These are phyloP conservation scores for Scaptomyza caliginosa DNA, from an alignment of 2,888 invertebrate genomes.

Conservation along the genomic window DNA sequence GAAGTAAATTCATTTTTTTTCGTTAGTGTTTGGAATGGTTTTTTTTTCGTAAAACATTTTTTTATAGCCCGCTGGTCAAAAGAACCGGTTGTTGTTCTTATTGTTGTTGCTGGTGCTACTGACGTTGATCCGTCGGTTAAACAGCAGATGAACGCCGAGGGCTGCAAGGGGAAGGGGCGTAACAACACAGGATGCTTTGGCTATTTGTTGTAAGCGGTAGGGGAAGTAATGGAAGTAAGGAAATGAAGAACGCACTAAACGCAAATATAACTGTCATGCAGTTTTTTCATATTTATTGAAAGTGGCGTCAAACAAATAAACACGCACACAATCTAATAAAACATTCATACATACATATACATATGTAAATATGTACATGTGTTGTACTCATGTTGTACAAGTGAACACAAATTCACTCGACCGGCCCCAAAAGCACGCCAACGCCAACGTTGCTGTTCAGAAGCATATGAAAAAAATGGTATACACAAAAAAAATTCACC, in stretches of 20 bases:
- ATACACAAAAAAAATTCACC: slow-evolving; percentile 80
- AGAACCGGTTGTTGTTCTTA: slow-evolving; percentile 65
- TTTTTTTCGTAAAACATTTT: slow-evolving; percentile 47
- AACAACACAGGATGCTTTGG: slow-evolving; percentile 11
- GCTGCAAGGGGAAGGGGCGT: slow-evolving; percentile 1
- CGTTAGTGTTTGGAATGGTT: slow-evolving; percentile 29
- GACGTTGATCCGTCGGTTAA: slow-evolving; percentile 45
- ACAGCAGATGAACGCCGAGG: slow-evolving; percentile 35
- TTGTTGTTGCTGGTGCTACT: slow-evolving; percentile 36
- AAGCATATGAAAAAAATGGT: slow-evolving; percentile 76
- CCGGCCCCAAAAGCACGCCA: slow-evolving; percentile 49
- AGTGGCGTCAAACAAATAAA: slow-evolving; percentile 17
- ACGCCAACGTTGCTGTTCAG: slow-evolving; percentile 38
- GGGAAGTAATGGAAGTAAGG: no score
- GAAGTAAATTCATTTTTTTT: slow-evolving; percentile 49
- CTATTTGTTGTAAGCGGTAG: slow-evolving; percentile 37
- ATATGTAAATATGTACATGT: slow-evolving; percentile 6
- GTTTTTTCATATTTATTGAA: slow-evolving; percentile 12
- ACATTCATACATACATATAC: neutral
- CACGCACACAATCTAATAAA: neutral
- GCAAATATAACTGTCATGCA: neutral
- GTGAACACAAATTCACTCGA: slow-evolving; percentile 30
- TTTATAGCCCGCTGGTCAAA: slow-evolving; percentile 62
- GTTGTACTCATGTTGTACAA: slow-evolving; percentile 26
- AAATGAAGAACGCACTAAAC: neutral